Percentiles rank a stretch among this genome's conserved stretches.
These are phyloP conservation scores for Sympetrum striolatum DNA, from an alignment of 2,888 invertebrate species.

Conservation along the genomic window DNA sequence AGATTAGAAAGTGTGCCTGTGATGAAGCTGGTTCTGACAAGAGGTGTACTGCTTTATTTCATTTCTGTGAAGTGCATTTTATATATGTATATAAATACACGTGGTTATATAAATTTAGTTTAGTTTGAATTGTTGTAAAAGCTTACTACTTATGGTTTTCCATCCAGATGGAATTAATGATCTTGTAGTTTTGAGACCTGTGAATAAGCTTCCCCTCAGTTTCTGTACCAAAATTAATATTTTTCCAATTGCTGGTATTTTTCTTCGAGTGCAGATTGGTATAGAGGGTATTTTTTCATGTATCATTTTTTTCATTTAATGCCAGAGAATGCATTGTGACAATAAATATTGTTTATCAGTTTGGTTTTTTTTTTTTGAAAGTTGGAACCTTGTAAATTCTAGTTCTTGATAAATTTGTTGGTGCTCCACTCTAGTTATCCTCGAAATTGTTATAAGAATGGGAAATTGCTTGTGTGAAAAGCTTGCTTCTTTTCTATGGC, in stretches of 20 bases:
- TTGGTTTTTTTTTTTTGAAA: conserved; percentile 1
- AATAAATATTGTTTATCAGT: conserved; percentile 1
- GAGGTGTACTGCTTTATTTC: conserved; percentile 20
- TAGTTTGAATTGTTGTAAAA: background rate
- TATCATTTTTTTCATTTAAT: background rate
- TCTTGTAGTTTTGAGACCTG: background rate
- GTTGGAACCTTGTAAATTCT: background rate
- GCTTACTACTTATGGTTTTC: background rate
- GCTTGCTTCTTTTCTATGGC: background rate
- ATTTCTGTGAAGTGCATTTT: background rate
- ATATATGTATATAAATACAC: background rate
- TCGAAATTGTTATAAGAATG: background rate
- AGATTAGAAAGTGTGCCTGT: background rate
- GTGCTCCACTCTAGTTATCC: conserved; percentile 4
- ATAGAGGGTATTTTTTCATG: background rate
- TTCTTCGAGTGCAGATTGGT: background rate
- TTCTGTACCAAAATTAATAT: background rate
- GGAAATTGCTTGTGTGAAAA: background rate
- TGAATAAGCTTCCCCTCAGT: background rate
- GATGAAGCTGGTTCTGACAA: conserved; percentile 21
- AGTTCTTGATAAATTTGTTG: background rate
- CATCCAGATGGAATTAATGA: background rate
- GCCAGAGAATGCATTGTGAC: background rate
- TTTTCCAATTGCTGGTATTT: background rate
- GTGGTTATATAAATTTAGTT: background rate